These are phyloP conservation scores for Ennomos quercinarius DNA, from an alignment of 2,888 invertebrate species.

Conservation along the genomic window DNA sequence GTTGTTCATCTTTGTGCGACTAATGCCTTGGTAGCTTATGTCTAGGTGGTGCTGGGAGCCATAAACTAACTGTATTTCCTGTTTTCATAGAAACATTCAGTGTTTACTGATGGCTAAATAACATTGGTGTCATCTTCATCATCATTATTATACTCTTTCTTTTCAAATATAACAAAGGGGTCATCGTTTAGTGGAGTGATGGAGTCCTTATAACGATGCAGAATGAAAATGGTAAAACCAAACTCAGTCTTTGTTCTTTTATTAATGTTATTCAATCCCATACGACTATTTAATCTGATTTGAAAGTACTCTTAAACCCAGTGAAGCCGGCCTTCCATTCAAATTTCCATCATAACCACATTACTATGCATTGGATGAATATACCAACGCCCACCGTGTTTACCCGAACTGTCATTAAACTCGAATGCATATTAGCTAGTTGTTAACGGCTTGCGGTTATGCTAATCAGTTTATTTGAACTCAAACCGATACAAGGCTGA, in stretches of 20 bases:
- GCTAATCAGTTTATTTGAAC: slow-evolving; percentile 15
- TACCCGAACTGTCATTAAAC: slow-evolving; percentile 26
- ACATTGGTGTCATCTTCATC: no score
- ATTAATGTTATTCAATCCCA: no score
- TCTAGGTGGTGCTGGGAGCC: no score
- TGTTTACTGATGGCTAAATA: no score
- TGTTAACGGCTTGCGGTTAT: slow-evolving; percentile 11
- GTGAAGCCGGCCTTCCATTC: slow-evolving; percentile 37
- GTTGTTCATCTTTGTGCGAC: slow-evolving; percentile 7
- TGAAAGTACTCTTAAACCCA: slow-evolving; percentile 16
- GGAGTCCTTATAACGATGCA: no score
- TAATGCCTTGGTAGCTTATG: slow-evolving; percentile 2
- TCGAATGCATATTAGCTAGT: slow-evolving; percentile 15
- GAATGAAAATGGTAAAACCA: no score
- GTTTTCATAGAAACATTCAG: no score
- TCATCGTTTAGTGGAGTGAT: no score
- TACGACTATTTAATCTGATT: slow-evolving; percentile 3
- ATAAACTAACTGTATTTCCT: no score
- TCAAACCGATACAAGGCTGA: slow-evolving; percentile 10
- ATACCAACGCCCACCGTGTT: slow-evolving; percentile 28
- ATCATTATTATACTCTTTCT: no score
- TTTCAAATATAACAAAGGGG: no score
- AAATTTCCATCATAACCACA: slow-evolving; percentile 51
- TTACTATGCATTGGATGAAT: slow-evolving; percentile 58
- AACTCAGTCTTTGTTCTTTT: no score